Base-by-base conservation (phyloP, 2,113 vertebrate genomes). In the Ivindomyrus marchei region DNA sequence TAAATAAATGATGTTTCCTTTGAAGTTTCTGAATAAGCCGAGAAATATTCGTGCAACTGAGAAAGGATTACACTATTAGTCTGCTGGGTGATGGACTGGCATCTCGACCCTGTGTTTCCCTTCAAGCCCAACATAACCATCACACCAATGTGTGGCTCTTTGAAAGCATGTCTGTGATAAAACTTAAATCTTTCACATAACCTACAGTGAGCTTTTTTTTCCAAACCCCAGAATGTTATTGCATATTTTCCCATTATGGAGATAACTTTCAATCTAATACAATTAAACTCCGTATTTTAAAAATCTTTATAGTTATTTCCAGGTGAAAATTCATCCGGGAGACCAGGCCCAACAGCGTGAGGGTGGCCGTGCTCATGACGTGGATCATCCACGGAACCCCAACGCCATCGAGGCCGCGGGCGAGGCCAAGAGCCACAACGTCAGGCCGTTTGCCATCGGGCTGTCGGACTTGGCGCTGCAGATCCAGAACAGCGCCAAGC, bases 341-440 rank as follows among this genome's bases (percentile, higher is more conserved):
- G 95, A 96, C 96, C 1, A 94, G 74, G 9, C 93, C 92, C 39
- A 92, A 93, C 80, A 94, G 94, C 21, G 92, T 95, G 0, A 95
- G 97, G 92, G 96, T 98, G 7, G 95, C 91, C 10, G 93, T 98
- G 93, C 93, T 99, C 90, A 96, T 98, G 97, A 98, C 97, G 93
- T 95, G 0, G 97, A 98, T 91, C 97, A 98, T 90, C 97, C 98
- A 0, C 96, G 97, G 53, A 97, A 93, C 91, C 97, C 97, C 15
- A 92, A 96, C 86, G 92, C 97, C 88, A 92, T 95, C 24, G 89
- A 91, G 0, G 94, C 97, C 10, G 95, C 96, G 0, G 88, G 94
- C 0, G 94, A 96, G 46, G 97, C 97, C 90, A 97, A 97, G 92
- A 91, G 90, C 91, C 93, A 96, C 70, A 96, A 95, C 62, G 96